These are phyloP conservation scores for Plecotus auritus DNA, from an alignment of 2,113 vertebrate genomes.

Conservation along the genomic window DNA sequence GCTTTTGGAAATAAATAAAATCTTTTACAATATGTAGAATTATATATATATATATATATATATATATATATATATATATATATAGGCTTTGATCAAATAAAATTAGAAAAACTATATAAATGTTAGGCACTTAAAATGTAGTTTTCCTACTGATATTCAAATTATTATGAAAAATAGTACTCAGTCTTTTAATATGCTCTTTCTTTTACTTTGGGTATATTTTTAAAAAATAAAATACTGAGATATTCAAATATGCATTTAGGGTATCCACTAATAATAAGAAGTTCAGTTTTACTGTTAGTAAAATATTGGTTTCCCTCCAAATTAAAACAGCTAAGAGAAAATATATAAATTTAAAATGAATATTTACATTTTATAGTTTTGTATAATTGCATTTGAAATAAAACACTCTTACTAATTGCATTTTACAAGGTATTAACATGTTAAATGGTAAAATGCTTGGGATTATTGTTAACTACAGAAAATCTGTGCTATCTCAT, in stretches of 20 bases:
- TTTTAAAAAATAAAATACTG: neutral
- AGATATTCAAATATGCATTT: slow-evolving; percentile 17
- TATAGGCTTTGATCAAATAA: neutral
- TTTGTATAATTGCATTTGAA: neutral
- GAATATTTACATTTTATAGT: neutral
- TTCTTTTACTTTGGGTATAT: neutral
- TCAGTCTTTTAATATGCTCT: neutral
- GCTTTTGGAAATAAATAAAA: neutral
- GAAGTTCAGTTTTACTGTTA: neutral
- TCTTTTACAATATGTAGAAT: neutral
- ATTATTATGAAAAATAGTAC: neutral
- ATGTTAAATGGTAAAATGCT: neutral
- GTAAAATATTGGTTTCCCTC: neutral
- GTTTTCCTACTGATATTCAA: neutral
- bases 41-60: neutral
- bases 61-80: neutral
- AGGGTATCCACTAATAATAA: neutral
- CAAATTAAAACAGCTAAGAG: neutral
- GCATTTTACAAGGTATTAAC: neutral
- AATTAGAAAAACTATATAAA: neutral
- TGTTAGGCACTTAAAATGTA: neutral
- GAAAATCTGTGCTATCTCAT: neutral
- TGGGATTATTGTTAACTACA: neutral
- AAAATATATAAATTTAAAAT: neutral
- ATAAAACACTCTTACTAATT: neutral